Conservation (phyloP, 1,140 invertebrate species). For the Oppia nitens region DNA sequence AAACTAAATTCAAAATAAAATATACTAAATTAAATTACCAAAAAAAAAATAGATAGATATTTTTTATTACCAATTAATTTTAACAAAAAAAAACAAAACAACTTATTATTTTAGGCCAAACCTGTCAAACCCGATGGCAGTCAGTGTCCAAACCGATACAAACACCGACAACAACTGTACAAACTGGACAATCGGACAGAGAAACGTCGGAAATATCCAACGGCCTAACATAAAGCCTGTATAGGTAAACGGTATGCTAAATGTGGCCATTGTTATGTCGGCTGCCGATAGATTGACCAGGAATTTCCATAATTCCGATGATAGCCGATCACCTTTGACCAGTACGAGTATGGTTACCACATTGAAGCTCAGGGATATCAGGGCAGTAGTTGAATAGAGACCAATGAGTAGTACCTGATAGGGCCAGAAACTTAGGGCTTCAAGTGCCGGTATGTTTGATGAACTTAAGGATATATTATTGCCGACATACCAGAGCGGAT, state of each 20-base stretch:
- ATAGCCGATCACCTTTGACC: not conserved
- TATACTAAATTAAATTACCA: too few relatives aligned
- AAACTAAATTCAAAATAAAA: too few relatives aligned
- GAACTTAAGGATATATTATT: too few relatives aligned
- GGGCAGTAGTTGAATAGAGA: slow-evolving; percentile 4
- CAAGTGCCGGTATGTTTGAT: slow-evolving; percentile 8
- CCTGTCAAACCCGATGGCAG: slow-evolving; percentile 32
- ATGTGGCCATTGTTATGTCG: slow-evolving; percentile 31
- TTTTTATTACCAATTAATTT: too few relatives aligned
- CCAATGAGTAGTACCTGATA: not conserved
- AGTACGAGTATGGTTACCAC: slow-evolving; percentile 4
- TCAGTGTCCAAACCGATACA: slow-evolving; percentile 31
- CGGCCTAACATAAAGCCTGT: slow-evolving; percentile 29
- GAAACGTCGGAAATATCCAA: slow-evolving; percentile 29
- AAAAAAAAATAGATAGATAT: too few relatives aligned
- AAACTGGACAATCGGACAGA: slow-evolving; percentile 30
- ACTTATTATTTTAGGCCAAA: too few relatives aligned
- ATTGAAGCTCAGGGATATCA: slow-evolving; percentile 4
- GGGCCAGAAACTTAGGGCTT: slow-evolving; percentile 15
- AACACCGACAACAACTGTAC: slow-evolving; percentile 31
- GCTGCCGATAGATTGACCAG: slow-evolving; percentile 30
- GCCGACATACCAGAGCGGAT: too few relatives aligned
- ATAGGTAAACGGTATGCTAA: too few relatives aligned
- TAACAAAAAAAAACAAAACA: too few relatives aligned
- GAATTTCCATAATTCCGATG: slow-evolving; percentile 25